A percentile compares a stretch with the other conserved stretches of the same genome.
Conservation (phyloP, 2,797 vertebrate species). For the Karalla daura region DNA sequence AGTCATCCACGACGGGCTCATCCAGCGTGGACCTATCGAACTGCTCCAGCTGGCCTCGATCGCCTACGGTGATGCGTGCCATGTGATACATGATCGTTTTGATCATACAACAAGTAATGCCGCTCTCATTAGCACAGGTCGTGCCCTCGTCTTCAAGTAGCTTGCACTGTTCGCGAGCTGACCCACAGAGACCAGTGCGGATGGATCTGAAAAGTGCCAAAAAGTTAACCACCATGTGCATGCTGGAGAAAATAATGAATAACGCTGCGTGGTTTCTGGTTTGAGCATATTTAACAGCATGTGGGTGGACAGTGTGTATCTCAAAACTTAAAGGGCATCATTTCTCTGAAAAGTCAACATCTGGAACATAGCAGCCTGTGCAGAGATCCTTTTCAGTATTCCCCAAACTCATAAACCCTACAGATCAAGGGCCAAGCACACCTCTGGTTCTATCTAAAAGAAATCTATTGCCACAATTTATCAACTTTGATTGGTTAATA, state of each 20-base stretch:
- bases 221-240: slow-evolving; percentile 26
- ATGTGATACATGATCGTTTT: slow-evolving; percentile 52
- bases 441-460: slow-evolving; percentile 44
- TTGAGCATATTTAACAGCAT: slow-evolving; percentile 6
- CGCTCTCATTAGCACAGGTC: slow-evolving; percentile 68
- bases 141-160: slow-evolving; percentile 44
- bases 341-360: slow-evolving; percentile 41
- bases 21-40: slow-evolving; percentile 36
- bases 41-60: slow-evolving; percentile 63
- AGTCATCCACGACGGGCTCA: slow-evolving; percentile 58
- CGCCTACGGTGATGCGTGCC: slow-evolving; percentile 58
- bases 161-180: slow-evolving; percentile 49
- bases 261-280: slow-evolving; percentile 2
- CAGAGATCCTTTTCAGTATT: slow-evolving; percentile 49
- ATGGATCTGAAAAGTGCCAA: slow-evolving; percentile 33
- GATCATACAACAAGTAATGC: slow-evolving; percentile 58
- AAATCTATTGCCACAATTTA: slow-evolving; percentile 70
- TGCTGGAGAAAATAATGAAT: slow-evolving; percentile 22
- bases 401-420: slow-evolving; percentile 61
- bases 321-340: slow-evolving; percentile 29
- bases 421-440: slow-evolving; percentile 68
- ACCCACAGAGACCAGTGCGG: slow-evolving; percentile 25
- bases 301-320: slow-evolving; percentile 30
- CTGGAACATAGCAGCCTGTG: slow-evolving; percentile 56
- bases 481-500: slow-evolving; percentile 74